Conservation (phyloP, 2,113 vertebrate genomes). For the Heterocephalus glaber region DNA sequence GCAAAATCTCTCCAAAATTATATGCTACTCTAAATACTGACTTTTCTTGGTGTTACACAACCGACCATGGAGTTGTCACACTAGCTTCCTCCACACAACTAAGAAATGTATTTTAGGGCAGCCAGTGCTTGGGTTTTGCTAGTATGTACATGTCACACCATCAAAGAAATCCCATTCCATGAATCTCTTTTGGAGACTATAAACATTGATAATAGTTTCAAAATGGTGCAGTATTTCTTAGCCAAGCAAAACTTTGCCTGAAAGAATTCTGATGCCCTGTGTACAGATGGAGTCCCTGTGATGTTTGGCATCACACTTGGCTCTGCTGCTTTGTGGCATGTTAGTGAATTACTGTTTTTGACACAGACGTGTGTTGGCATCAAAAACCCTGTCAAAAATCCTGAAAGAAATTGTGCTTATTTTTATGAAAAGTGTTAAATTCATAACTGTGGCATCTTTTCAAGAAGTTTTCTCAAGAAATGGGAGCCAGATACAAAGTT, state of each 20-base stretch:
- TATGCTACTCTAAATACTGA: background rate
- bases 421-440: constrained; percentile 38
- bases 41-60: background rate
- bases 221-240: constrained; percentile 9
- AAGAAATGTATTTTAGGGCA: background rate
- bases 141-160: background rate
- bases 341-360: constrained; percentile 8
- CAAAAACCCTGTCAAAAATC: constrained; percentile 15
- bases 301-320: background rate
- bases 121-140: background rate
- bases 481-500: background rate
- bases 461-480: constrained; percentile 34
- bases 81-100: background rate
- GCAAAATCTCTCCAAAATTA: background rate
- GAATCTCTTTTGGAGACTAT: constrained; percentile 27
- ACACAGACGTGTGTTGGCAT: background rate
- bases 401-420: constrained; percentile 8
- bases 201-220: constrained; percentile 38
- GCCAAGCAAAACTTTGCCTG: constrained; percentile 51
- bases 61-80: background rate
- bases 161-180: constrained; percentile 13
- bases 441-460: background rate
- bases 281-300: background rate
- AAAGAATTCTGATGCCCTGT: background rate
- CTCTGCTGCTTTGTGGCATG: background rate